Conservation (phyloP, 1,140 invertebrate genomes). For the Heliconius eleuchia region DNA sequence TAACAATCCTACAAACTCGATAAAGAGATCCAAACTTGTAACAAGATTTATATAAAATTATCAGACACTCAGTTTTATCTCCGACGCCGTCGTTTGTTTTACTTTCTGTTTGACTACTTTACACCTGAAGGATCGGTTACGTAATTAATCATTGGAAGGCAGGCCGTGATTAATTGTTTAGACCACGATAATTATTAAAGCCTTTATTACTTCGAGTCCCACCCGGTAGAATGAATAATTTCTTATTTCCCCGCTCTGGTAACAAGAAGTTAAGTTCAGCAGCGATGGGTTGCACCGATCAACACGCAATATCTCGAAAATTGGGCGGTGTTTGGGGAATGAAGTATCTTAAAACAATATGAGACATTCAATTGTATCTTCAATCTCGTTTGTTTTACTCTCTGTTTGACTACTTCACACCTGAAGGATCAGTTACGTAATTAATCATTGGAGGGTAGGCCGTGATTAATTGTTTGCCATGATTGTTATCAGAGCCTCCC, state of each 20-base stretch:
- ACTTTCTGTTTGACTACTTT: conserved; percentile 10
- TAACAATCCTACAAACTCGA: not conserved
- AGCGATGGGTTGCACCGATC: no score
- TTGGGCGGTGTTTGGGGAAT: no score
- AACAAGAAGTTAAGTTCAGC: no score
- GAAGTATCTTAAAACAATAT: no score
- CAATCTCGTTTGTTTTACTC: not conserved
- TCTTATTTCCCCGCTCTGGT: no score
- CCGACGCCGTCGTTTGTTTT: not conserved
- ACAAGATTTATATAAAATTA: not conserved
- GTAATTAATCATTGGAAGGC: conserved; percentile 19
- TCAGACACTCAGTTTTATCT: not conserved
- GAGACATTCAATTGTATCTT: no score
- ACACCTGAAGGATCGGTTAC: conserved; percentile 26
- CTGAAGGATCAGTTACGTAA: conserved; percentile 25
- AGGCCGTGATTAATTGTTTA: conserved; percentile 16
- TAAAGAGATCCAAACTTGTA: not conserved
- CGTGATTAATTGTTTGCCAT: conserved; percentile 25
- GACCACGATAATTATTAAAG: conserved; percentile 17
- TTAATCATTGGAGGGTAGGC: conserved; percentile 21
- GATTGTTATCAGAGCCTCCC: conserved; percentile 27
- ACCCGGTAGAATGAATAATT: no score
- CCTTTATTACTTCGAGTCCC: not conserved
- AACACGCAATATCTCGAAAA: no score
- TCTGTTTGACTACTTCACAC: conserved; percentile 18